Evolutionary conservation across 1,140 invertebrate genomes (phyloP), one percentile per base, ranked within the genome.

Genomic region (Brachionus sp.): DNA sequence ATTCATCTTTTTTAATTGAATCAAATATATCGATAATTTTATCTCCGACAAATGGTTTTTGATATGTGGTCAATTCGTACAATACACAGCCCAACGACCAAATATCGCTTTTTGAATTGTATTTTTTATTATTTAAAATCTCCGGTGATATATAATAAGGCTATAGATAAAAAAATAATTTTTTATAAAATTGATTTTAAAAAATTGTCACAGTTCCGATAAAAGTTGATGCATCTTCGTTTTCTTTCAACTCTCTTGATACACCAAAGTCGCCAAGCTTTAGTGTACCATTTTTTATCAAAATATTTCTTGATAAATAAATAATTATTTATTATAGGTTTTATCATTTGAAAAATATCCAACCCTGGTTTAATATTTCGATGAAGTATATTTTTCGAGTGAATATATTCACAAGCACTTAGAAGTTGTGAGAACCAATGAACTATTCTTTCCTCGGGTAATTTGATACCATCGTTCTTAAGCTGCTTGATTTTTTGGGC

Each of bases 31-130:
- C 57, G 3, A 29, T 35, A 66, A 83, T 83, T 33, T 44, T 37
- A 33, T 70, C 39, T 4, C 57, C 57, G 5, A 68, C 64, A 86
- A 93, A 93, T 6, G 92, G 91, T 84, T 90, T 89, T 84, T 89
- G 89, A 19, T 91, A 87, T 6, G 91, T 91, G 10, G 92, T 85
- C 85, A 93, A 89, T 86, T 95, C 93, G 87, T 94, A 95, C 9
- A 95, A 86, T 84, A 95, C 90, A 87, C 94, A 94, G 2, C 94
- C 94, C 64, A 94, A 89, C n/a, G 93, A 93, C 94, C 94, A 95
- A 84, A 95, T 92, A 86, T 96, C 94, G 84, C 92, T 93, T 84
- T 89, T 90, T 62, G 87, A 85, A 84, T 89, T 88, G 85, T 90
- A 90, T 46, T 91, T 90, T 86, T 92, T 90, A 46, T 92, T 92